These are phyloP conservation scores for Lanistes nyassanus DNA, from an alignment of 1,140 invertebrate genomes.

Conservation along the genomic window DNA sequence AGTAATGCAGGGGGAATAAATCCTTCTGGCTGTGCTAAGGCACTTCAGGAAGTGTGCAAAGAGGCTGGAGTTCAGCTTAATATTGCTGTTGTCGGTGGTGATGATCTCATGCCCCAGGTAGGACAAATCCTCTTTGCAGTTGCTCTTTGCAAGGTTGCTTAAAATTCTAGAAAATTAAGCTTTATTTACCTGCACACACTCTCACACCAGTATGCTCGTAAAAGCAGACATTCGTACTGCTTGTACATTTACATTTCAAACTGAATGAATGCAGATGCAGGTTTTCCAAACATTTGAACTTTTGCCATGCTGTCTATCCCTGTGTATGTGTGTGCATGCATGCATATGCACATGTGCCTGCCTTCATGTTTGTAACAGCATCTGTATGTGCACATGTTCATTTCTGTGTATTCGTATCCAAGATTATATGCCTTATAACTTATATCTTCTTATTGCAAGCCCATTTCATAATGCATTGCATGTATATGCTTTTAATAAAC, in stretches of 20 bases:
- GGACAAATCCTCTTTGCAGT: background rate
- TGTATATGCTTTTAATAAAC: too few species aligned
- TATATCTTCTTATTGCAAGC: too few species aligned
- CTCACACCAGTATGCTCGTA: background rate
- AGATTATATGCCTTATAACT: too few species aligned
- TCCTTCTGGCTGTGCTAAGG: conserved; percentile 68
- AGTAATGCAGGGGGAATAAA: conserved; percentile 73
- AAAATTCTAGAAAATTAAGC: background rate
- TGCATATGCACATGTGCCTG: too few species aligned
- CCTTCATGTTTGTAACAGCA: too few species aligned
- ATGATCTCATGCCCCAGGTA: conserved; percentile 67
- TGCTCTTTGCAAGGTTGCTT: background rate
- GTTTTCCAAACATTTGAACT: background rate
- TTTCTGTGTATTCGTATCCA: too few species aligned
- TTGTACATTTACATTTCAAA: background rate
- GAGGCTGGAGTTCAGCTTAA: conserved; percentile 65
- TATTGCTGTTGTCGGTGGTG: conserved; percentile 68
- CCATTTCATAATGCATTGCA: too few species aligned
- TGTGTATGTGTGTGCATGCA: too few species aligned
- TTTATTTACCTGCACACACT: background rate
- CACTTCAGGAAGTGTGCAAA: conserved; percentile 62
- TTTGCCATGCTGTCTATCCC: background rate
- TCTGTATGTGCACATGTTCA: too few species aligned
- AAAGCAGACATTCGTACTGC: background rate
- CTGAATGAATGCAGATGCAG: background rate